Conservation (phyloP, 2,888 invertebrate species). For the Ichneumoninae sp. region DNA sequence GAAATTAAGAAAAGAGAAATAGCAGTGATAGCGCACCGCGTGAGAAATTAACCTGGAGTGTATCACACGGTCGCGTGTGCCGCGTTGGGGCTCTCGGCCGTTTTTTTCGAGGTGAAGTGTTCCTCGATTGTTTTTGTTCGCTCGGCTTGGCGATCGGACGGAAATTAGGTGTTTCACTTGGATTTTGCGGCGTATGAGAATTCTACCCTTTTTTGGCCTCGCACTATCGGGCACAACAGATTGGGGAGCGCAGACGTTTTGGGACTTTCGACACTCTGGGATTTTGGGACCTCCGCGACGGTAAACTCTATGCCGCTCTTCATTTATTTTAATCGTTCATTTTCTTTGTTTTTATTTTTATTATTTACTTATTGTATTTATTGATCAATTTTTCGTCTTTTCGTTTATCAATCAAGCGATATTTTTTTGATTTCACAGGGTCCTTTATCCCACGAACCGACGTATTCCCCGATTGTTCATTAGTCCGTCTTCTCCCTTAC, state of each 20-base stretch:
- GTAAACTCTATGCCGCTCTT: no score
- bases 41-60: conserved; percentile 64
- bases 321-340: background rate
- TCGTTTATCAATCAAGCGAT: background rate
- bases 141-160: no score
- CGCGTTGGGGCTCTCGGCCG: conserved; percentile 9
- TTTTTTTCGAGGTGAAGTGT: background rate
- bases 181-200: background rate
- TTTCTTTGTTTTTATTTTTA: background rate
- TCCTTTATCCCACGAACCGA: background rate
- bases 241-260: no score
- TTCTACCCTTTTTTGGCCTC: no score
- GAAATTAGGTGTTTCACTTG: no score
- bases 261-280: no score
- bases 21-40: conserved; percentile 51
- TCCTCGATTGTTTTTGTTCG: no score
- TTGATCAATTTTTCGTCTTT: no score
- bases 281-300: no score
- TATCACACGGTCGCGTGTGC: conserved; percentile 64
- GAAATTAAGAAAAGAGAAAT: conserved; percentile 58
- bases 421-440: conserved; percentile 5
- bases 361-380: no score
- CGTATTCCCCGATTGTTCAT: conserved; percentile 25
- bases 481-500: background rate
- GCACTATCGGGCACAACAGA: no score